phyloP scores from a whole-genome alignment of 2,113 vertebrate genomes.

The Menidia beryllina region DNA sequence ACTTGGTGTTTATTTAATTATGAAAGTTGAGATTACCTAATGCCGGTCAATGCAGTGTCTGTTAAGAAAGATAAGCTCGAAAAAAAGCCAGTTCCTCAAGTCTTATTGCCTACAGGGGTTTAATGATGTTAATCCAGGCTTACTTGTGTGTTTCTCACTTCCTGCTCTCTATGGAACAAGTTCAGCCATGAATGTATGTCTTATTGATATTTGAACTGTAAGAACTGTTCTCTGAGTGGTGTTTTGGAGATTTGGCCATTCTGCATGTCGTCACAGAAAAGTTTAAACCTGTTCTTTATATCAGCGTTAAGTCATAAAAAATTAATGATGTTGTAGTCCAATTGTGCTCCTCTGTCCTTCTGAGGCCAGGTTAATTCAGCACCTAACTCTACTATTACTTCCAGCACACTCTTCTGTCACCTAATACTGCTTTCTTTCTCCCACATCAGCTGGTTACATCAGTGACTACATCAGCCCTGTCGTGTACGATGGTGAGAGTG shows the following conservation, averaged over 20 bases:
- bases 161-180: neutral
- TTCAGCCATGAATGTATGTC: neutral
- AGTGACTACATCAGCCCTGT: conserved; percentile 91
- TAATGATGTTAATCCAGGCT: conserved; percentile 36
- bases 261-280: neutral
- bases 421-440: conserved; percentile 38
- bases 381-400: neutral
- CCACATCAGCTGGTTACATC: conserved; percentile 86
- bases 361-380: neutral
- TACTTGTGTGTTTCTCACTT: conserved; percentile 5
- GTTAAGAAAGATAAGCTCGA: conserved; percentile 29
- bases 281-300: no score
- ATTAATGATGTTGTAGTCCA: neutral
- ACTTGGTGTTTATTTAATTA: conserved; percentile 32
- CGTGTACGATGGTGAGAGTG: conserved; percentile 88
- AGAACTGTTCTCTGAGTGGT: conserved; percentile 4
- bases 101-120: conserved; percentile 25
- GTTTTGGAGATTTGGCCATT: neutral
- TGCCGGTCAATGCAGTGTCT: conserved; percentile 24
- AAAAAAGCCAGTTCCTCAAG: neutral
- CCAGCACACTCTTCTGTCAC: neutral
- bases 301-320: neutral
- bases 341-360: neutral
- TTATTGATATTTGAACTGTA: neutral
- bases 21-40: conserved; percentile 12